phyloP scores from a whole-genome alignment of 2,113 vertebrate genomes.

The Chionis minor region DNA sequence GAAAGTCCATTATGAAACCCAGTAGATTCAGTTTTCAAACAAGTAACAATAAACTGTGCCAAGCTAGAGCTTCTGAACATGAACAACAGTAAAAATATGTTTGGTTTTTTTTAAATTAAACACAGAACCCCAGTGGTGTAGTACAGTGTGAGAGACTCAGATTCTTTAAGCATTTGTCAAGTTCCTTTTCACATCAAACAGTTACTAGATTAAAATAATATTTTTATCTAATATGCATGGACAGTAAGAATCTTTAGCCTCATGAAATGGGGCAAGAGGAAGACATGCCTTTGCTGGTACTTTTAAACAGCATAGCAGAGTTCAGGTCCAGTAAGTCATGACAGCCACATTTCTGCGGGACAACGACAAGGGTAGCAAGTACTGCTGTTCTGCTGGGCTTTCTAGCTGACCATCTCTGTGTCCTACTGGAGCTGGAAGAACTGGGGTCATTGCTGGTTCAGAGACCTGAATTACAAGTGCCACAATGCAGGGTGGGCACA shows the following conservation, averaged over 20 bases:
- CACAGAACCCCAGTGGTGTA: neutral
- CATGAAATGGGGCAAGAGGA: neutral
- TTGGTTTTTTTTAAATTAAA: neutral
- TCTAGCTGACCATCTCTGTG: neutral
- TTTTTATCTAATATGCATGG: neutral
- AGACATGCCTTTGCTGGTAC: neutral
- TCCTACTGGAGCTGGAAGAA: neutral
- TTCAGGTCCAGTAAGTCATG: neutral
- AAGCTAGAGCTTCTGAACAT: neutral
- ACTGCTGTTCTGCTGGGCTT: neutral
- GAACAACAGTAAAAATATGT: neutral
- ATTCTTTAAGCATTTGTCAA: neutral
- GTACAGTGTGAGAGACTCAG: neutral
- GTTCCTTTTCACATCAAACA: neutral
- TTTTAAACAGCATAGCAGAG: neutral
- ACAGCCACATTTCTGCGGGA: neutral
- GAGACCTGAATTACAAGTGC: neutral
- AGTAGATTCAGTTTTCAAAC: neutral
- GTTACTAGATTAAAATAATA: neutral
- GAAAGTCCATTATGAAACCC: neutral
- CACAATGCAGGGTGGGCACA: accelerated
- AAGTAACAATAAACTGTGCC: neutral
- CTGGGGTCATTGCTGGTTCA: neutral
- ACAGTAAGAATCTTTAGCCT: neutral
- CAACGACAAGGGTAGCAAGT: neutral